Conservation (phyloP, 2,113 vertebrate genomes). For the Syngnathus scovelli region DNA sequence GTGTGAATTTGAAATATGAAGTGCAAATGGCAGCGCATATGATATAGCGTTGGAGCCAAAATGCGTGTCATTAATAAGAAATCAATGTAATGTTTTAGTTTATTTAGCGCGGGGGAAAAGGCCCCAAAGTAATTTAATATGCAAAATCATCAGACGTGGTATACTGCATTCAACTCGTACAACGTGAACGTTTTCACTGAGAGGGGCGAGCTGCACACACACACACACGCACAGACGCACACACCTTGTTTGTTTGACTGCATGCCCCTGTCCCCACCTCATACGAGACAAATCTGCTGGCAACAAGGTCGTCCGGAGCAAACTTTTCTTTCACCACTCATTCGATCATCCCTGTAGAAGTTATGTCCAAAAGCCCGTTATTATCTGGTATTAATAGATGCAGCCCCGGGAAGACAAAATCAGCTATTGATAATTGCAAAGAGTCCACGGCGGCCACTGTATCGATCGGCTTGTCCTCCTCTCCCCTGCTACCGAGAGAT, state of each 20-base stretch:
- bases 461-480: constrained; percentile 98
- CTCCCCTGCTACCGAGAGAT: constrained; percentile 97
- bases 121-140: no score
- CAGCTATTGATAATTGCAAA: constrained; percentile 99
- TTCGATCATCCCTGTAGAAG: constrained; percentile 62
- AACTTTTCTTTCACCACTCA: constrained; percentile 50
- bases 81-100: neutral
- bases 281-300: constrained; percentile 60
- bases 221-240: neutral
- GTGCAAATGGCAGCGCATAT: neutral
- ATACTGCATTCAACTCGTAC: neutral
- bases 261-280: constrained; percentile 45
- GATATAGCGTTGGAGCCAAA: neutral
- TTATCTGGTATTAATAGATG: constrained; percentile 98
- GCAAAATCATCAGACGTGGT: neutral
- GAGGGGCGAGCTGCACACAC: neutral
- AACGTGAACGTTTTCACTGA: neutral
- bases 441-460: constrained; percentile 93
- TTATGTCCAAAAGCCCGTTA: constrained; percentile 84
- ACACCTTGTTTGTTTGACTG: constrained; percentile 36
- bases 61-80: neutral
- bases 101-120: neutral
- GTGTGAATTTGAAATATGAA: neutral
- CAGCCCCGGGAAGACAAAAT: constrained; percentile 95
- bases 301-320: constrained; percentile 68